phyloP scores from a whole-genome alignment of 2,888 invertebrate genomes.

The Cephus pygmeus region DNA sequence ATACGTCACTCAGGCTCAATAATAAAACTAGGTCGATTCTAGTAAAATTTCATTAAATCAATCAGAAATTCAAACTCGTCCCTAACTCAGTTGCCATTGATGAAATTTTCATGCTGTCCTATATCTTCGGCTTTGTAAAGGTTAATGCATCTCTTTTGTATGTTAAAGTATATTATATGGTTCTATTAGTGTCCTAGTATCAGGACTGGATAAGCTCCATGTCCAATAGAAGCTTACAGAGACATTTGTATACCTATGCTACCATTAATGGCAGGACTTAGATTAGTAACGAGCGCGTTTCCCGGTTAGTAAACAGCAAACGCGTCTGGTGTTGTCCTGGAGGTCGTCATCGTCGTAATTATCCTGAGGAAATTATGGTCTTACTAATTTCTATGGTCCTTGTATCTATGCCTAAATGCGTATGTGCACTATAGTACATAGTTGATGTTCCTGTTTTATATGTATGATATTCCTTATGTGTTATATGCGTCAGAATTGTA shows the following conservation, averaged over 20 bases:
- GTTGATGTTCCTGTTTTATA: background rate
- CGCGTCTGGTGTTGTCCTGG: background rate
- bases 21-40: background rate
- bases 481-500: background rate
- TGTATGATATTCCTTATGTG: background rate
- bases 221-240: conserved; percentile 10
- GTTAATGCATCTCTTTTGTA: background rate
- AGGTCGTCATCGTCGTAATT: background rate
- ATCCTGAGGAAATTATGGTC: background rate
- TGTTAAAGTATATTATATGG: conserved; percentile 1
- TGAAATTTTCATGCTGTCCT: background rate
- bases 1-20: background rate
- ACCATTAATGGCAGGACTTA: conserved; percentile 12
- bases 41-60: background rate
- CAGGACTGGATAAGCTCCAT: background rate
- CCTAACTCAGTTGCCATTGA: background rate
- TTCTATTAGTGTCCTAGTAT: conserved; percentile 2
- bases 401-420: background rate
- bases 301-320: conserved; percentile 19
- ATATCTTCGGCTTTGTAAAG: background rate
- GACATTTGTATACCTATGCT: background rate
- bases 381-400: background rate
- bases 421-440: background rate
- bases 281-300: conserved; percentile 20
- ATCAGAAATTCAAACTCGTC: background rate